Percentiles rank a stretch among this genome's conserved stretches.
Evolutionary conservation across 2,888 invertebrate species (phyloP).

Genomic region (Athalia rosae): DNA sequence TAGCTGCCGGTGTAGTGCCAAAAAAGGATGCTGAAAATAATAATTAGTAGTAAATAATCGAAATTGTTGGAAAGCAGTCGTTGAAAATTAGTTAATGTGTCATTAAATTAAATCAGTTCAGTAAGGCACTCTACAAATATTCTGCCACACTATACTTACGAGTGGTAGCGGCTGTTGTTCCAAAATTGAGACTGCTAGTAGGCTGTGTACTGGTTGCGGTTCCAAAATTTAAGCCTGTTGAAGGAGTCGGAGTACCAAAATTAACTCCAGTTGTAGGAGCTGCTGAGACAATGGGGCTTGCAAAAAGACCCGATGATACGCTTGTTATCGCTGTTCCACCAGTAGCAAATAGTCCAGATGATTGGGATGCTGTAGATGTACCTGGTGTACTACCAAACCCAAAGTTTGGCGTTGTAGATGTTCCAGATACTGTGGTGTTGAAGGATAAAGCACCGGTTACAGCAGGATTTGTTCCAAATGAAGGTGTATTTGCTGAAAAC

Average conservation of each 20-base stretch:
- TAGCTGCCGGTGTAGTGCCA: constrained; percentile 54
- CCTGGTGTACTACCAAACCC: constrained; percentile 59
- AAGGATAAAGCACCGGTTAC: constrained; percentile 60
- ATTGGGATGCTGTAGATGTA: constrained; percentile 55
- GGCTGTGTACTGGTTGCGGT: constrained; percentile 61
- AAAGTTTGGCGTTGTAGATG: constrained; percentile 59
- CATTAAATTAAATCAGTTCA: neutral
- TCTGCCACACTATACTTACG: constrained; percentile 39
- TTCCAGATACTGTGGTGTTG: constrained; percentile 57
- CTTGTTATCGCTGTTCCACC: constrained; percentile 54
- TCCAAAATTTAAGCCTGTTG: constrained; percentile 67
- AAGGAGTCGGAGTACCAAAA: constrained; percentile 65
- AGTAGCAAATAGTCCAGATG: constrained; percentile 61
- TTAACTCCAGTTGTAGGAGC: constrained; percentile 56
- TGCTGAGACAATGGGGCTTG: constrained; percentile 63
- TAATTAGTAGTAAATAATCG: no score
- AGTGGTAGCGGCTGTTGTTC: constrained; percentile 51
- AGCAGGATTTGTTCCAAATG: constrained; percentile 56
- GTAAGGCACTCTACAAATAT: neutral
- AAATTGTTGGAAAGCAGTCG: neutral
- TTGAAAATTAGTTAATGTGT: neutral
- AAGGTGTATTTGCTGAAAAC: constrained; percentile 56
- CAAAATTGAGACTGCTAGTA: constrained; percentile 60
- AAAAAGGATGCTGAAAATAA: constrained; percentile 61
- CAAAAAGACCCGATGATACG: constrained; percentile 57